Conservation (phyloP, 2,113 vertebrate species). For the Vulpes lagopus region DNA sequence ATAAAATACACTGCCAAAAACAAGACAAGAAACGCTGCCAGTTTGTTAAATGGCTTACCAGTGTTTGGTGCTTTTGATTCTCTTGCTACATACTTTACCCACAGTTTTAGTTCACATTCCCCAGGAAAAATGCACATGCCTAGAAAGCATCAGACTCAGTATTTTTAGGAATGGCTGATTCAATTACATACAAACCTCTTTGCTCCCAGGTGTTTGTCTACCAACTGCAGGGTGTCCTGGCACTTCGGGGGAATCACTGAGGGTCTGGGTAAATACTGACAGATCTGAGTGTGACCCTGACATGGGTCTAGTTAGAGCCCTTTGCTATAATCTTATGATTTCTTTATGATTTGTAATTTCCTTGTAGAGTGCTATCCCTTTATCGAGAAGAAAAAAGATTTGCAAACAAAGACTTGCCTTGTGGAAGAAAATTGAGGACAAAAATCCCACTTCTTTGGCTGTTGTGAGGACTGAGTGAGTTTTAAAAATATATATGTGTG, state of each 20-base stretch:
- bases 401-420: not conserved
- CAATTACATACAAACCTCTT: constrained; percentile 53
- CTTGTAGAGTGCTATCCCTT: not conserved
- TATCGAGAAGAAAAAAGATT: not conserved
- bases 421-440: not conserved
- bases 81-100: constrained; percentile 71
- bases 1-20: constrained; percentile 76
- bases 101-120: constrained; percentile 57
- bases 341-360: not conserved
- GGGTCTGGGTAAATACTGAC: not conserved
- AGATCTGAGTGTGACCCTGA: not conserved
- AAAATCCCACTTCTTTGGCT: not conserved
- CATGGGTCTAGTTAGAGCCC: too few relatives aligned
- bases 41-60: constrained; percentile 73
- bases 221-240: not conserved
- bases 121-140: constrained; percentile 77
- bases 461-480: not conserved
- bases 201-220: not conserved
- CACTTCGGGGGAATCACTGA: not conserved
- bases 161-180: constrained; percentile 77
- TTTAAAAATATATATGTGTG: not conserved
- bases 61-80: constrained; percentile 74
- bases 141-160: constrained; percentile 74
- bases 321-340: not conserved
- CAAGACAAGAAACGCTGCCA: constrained; percentile 45